Conservation (phyloP, 2,113 vertebrate species). For the Mixornis gularis region DNA sequence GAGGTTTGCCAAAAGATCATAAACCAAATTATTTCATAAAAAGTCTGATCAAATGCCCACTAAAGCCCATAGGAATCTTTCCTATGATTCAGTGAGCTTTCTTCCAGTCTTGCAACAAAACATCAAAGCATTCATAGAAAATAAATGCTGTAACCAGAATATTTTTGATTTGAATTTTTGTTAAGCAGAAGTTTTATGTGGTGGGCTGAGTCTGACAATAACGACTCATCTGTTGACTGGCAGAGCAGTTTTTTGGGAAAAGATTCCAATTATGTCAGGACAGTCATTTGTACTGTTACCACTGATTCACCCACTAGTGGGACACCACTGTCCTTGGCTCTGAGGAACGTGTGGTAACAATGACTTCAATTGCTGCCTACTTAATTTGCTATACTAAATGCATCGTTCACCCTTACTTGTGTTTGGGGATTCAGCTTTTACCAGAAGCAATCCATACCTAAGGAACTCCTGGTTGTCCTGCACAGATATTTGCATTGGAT, state of each 20-base stretch:
- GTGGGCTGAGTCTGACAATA: background rate
- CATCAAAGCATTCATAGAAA: background rate
- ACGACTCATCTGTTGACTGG: background rate
- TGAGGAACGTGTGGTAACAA: accelerated
- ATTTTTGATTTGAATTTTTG: background rate
- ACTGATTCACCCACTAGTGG: background rate
- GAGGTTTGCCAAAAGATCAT: background rate
- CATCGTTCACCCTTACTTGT: background rate
- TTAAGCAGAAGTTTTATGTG: background rate
- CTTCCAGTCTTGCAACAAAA: background rate
- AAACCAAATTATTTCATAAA: background rate
- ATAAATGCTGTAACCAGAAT: background rate
- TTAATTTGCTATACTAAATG: background rate
- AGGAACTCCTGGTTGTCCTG: background rate
- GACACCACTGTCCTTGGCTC: background rate
- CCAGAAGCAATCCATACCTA: background rate
- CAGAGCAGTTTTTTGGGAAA: background rate
- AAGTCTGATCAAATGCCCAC: background rate
- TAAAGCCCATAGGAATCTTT: background rate
- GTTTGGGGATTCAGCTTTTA: background rate
- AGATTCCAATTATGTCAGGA: background rate
- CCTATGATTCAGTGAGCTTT: background rate
- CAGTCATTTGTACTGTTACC: background rate
- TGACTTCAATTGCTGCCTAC: background rate
- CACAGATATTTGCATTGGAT: background rate